Percentiles rank a stretch among this genome's conserved stretches.
phyloP scores from a whole-genome alignment of 1,140 invertebrate species.

The Drosophila burlai region DNA sequence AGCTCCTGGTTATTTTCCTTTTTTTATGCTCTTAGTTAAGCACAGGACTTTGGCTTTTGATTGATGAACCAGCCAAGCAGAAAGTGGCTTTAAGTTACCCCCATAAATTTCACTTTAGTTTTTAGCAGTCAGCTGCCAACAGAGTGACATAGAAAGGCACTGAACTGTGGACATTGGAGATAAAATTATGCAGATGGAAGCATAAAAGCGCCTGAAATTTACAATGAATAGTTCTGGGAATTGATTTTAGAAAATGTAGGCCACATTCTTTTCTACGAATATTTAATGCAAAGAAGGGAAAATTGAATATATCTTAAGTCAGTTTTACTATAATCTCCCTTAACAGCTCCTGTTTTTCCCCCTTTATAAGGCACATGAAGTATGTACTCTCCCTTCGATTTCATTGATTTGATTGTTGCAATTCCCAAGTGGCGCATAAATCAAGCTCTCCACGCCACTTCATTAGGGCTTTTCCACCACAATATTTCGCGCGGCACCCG shows the following conservation, averaged over 20 bases:
- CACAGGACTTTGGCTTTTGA: constrained; percentile 49
- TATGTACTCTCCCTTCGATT: constrained; percentile 10
- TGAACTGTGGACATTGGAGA: constrained; percentile 49
- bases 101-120: constrained; percentile 50
- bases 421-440: constrained; percentile 39
- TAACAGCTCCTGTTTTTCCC: background rate
- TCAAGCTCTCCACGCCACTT: constrained; percentile 47
- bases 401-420: constrained; percentile 43
- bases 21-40: constrained; percentile 20
- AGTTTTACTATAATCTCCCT: background rate
- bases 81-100: constrained; percentile 39
- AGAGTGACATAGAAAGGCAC: constrained; percentile 48
- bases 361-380: background rate
- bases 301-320: background rate
- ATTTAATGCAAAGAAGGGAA: background rate
- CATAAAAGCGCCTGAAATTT: background rate
- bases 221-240: background rate
- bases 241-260: background rate
- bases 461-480: constrained; percentile 29
- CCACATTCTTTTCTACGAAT: background rate
- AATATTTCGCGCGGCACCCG: constrained; percentile 2
- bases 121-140: constrained; percentile 29
- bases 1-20: constrained; percentile 6
- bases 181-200: constrained; percentile 43
- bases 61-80: constrained; percentile 54